A percentile compares a stretch with the other conserved stretches of the same genome.
Evolutionary conservation across 2,888 invertebrate genomes (phyloP).

Genomic region (Ischnus inquisitorius): DNA sequence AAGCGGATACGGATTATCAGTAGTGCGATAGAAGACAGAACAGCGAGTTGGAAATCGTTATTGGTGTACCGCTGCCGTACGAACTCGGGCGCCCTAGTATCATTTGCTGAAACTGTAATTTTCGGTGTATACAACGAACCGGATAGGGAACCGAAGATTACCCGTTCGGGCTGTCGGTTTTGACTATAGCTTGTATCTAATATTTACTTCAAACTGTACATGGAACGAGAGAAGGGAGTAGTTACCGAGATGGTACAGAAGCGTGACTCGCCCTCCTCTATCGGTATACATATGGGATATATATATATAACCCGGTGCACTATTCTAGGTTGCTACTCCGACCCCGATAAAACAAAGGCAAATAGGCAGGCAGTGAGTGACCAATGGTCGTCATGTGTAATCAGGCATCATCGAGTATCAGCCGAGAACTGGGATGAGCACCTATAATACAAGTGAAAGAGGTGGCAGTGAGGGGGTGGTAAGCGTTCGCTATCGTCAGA

Average conservation of each 20-base stretch:
- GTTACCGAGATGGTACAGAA: neutral
- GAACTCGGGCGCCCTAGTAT: neutral
- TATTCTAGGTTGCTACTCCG: constrained; percentile 38
- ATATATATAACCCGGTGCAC: constrained; percentile 5
- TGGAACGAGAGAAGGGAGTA: neutral
- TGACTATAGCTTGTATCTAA: neutral
- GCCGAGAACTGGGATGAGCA: constrained; percentile 40
- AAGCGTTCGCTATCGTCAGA: constrained; percentile 7
- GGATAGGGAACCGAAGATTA: constrained; percentile 8
- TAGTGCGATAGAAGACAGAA: neutral
- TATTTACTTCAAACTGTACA: neutral
- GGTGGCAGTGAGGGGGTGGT: neutral
- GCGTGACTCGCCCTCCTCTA: constrained; percentile 26
- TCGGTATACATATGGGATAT: neutral
- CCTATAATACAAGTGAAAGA: constrained; percentile 14
- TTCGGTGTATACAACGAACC: constrained; percentile 8
- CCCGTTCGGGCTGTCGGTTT: neutral
- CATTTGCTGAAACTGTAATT: constrained; percentile 29
- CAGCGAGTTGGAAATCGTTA: constrained; percentile 10
- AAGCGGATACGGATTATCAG: constrained; percentile 2
- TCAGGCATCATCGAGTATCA: constrained; percentile 74
- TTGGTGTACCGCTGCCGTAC: neutral
- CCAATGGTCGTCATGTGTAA: constrained; percentile 76
- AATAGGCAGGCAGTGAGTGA: constrained; percentile 72
- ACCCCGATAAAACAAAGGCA: constrained; percentile 77